A percentile compares a stretch with the other conserved stretches of the same genome.
These are phyloP conservation scores for Punctoribates punctum DNA, from an alignment of 2,888 invertebrate species.

Conservation along the genomic window DNA sequence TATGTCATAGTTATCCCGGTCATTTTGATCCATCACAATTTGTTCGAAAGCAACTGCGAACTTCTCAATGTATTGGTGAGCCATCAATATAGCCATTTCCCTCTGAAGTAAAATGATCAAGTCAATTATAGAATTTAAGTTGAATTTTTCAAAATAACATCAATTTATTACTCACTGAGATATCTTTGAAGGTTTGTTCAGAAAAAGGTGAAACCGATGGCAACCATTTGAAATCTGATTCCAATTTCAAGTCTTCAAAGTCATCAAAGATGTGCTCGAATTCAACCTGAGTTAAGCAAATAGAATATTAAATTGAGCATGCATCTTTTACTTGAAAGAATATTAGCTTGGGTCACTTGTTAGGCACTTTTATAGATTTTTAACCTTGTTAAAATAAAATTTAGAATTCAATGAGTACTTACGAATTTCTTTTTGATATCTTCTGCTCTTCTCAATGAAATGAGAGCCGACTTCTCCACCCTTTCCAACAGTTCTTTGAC, in stretches of 20 bases:
- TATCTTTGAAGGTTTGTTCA: too few relatives aligned
- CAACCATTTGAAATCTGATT: neutral
- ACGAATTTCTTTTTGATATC: neutral
- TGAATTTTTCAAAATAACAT: too few relatives aligned
- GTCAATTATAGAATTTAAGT: too few relatives aligned
- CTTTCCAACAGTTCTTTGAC: neutral
- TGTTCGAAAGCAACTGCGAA: constrained; percentile 68
- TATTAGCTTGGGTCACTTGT: too few relatives aligned
- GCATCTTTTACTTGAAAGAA: too few relatives aligned
- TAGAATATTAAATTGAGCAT: neutral
- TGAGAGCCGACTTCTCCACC: neutral
- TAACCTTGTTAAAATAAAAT: neutral
- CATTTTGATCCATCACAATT: constrained; percentile 60
- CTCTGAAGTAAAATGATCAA: neutral
- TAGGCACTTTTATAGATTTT: too few relatives aligned
- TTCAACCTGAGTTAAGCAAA: neutral
- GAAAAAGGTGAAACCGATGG: too few relatives aligned
- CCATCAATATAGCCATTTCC: neutral
- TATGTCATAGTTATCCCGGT: constrained; percentile 55
- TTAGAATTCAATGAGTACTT: too few relatives aligned
- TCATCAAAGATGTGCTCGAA: neutral
- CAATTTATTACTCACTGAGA: too few relatives aligned
- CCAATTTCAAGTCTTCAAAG: neutral
- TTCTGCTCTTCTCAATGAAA: neutral
- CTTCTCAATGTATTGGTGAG: constrained; percentile 62